phyloP scores from a whole-genome alignment of 2,888 invertebrate species.

The Lepidonotus clava region DNA sequence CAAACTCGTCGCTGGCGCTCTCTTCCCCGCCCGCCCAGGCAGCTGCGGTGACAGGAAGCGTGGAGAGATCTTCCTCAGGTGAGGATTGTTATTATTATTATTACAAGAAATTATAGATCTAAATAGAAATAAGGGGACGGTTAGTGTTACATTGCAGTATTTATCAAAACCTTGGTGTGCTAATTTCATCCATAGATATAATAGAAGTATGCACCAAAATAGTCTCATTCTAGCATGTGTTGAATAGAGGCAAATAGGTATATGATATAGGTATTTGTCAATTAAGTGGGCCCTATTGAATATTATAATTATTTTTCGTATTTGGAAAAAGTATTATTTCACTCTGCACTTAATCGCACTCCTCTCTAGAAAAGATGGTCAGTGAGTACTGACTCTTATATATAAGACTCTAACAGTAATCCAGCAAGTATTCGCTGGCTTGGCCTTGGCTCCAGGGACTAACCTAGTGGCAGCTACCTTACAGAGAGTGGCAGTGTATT shows the following conservation, averaged over 20 bases:
- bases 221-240: not conserved
- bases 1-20: not conserved
- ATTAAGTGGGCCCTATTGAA: too few relatives aligned
- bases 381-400: too few relatives aligned
- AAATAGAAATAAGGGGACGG: not conserved
- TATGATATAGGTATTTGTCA: too few relatives aligned
- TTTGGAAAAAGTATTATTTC: too few relatives aligned
- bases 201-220: not conserved
- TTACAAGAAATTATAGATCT: not conserved
- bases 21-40: not conserved
- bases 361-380: too few relatives aligned
- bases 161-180: not conserved
- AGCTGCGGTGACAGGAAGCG: not conserved
- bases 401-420: too few relatives aligned
- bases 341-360: too few relatives aligned
- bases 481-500: too few relatives aligned
- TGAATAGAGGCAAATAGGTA: not conserved
- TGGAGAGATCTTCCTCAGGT: conserved; percentile 23
- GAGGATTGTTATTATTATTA: not conserved
- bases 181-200: not conserved
- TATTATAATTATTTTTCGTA: too few relatives aligned
- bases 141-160: not conserved
- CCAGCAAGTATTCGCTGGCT: too few relatives aligned
- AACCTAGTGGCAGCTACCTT: too few relatives aligned
- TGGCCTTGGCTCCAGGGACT: too few relatives aligned